These are phyloP conservation scores for Chelidonichthys spinosus DNA, from an alignment of 2,797 vertebrate species.

Conservation along the genomic window DNA sequence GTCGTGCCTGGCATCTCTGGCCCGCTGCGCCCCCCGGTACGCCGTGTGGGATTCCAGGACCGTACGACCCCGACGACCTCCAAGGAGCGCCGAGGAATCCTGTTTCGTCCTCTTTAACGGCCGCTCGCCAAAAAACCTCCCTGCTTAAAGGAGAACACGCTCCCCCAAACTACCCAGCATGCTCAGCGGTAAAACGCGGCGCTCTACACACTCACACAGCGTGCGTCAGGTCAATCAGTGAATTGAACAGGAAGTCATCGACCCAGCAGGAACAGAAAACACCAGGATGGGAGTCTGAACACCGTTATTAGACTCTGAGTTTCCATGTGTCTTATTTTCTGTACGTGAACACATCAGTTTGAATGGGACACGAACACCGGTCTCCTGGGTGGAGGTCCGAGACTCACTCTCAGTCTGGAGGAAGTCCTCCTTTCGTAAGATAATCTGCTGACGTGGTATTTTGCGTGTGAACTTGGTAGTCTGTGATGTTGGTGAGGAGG, in stretches of 20 bases:
- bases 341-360: too few relatives aligned
- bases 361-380: too few relatives aligned
- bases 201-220: background rate
- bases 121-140: slow-evolving; percentile 12
- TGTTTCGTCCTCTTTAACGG: slow-evolving; percentile 33
- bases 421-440: too few relatives aligned
- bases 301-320: too few relatives aligned
- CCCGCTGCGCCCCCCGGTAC: slow-evolving; percentile 27
- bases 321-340: too few relatives aligned
- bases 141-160: background rate
- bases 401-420: too few relatives aligned
- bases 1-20: slow-evolving; percentile 46
- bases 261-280: slow-evolving; percentile 17
- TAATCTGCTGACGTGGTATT: too few relatives aligned
- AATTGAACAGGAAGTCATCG: slow-evolving; percentile 46
- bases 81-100: slow-evolving; percentile 37
- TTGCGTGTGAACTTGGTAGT: too few relatives aligned
- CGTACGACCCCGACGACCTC: slow-evolving; percentile 19
- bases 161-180: too few relatives aligned
- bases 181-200: too few relatives aligned
- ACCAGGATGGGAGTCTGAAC: background rate
- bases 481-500: background rate
- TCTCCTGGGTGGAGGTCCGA: too few relatives aligned
- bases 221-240: slow-evolving; percentile 37
- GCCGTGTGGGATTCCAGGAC: slow-evolving; percentile 50